Evolutionary conservation across 2,113 vertebrate species (phyloP).

Genomic region (Amblyopsis rosae): DNA sequence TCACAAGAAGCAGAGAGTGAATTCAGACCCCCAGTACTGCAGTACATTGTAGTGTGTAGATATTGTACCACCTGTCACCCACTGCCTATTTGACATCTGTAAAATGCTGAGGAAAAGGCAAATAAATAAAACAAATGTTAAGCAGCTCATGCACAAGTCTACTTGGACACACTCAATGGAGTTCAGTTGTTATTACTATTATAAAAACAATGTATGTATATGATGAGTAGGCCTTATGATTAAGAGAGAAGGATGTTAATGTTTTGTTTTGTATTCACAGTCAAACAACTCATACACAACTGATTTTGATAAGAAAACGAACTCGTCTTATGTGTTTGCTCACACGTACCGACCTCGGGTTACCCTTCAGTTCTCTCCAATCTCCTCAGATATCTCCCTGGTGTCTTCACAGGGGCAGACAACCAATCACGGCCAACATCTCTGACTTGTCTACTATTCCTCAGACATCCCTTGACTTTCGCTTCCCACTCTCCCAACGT

Average conservation of each 20-base stretch:
- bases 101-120: constrained; percentile 12
- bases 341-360: not conserved
- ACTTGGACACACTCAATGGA: too few species aligned
- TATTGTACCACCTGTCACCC: constrained; percentile 49
- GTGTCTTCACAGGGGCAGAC: not conserved
- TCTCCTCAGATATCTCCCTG: not conserved
- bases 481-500: not conserved
- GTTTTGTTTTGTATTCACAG: not conserved
- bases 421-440: constrained; percentile 1
- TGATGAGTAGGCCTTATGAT: too few species aligned
- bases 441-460: constrained; percentile 9
- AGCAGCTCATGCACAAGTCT: constrained; percentile 5
- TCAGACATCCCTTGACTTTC: not conserved
- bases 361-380: not conserved
- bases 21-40: constrained; percentile 44
- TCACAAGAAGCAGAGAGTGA: constrained; percentile 35
- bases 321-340: not conserved
- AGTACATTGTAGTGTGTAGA: constrained; percentile 37
- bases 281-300: not conserved
- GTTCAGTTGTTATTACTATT: too few species aligned
- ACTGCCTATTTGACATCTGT: constrained; percentile 20
- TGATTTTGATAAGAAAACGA: not conserved
- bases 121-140: constrained; percentile 21
- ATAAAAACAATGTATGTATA: too few species aligned
- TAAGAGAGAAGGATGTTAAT: not conserved